Evolutionary conservation across 2,888 invertebrate species (phyloP), one percentile per base, ranked within the genome.

Genomic region (Drosophila fungiperda): DNA sequence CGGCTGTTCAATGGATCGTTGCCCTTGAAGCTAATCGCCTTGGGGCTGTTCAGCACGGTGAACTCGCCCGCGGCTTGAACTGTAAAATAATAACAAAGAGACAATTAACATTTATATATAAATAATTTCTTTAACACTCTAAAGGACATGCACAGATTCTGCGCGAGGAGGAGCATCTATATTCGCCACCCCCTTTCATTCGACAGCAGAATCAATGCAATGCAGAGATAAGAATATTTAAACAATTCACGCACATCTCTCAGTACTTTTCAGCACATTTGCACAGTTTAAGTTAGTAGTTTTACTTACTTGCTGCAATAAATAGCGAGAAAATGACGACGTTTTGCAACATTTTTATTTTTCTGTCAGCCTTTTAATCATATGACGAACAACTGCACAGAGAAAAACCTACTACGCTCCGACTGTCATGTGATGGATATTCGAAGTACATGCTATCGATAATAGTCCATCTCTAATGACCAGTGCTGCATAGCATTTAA

Each of bases 21-120:
- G 64, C 96, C 96, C 83, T 95, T 94, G 92, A 97, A 97, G 73
- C 94, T 93, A 50, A 97, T 93, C 80, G 96, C 95, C 62, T 94
- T 93, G 23, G 97, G 97, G 83, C 94, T 94, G 89, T 95, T 95
- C 65, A 97, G 93, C 65, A 97, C 93, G 53, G 94, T 94, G 68
- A 97, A 94, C 92, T 97, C 96, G 35, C 93, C 93, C 67, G 85
- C 76, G 35, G 92, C 93, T 59, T 88, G 80, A 67, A 90, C 93
- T 92, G 67, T 26, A 2, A 15, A 70, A 68, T 36, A 15, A 15
- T 53, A 7, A 8, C 9, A 3, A 54, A 3, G 9, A 29, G 12
- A 38, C 17, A 7, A 12, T 42, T 42, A 3, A 36, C 20, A 32
- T 36, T 38, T 12, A 53, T n/a, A n/a, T 5, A 23, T 12, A 15